Conservation (phyloP, 2,113 vertebrate genomes). For the Lates calcarifer region DNA sequence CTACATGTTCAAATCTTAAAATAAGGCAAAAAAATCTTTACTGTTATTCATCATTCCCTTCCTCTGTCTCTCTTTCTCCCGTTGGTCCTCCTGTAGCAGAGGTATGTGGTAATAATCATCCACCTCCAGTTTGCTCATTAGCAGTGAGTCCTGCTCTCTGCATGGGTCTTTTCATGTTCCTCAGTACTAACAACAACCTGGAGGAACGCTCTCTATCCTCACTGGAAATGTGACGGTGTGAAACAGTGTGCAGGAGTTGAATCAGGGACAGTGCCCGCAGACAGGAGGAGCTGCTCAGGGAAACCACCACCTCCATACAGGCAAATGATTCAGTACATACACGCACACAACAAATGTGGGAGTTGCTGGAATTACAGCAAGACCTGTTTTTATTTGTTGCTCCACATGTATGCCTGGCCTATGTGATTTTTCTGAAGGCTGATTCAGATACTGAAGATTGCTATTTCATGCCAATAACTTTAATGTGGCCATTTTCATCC, state of each 20-base stretch:
- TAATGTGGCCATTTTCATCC: background rate
- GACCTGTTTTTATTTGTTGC: background rate
- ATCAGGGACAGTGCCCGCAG: constrained; percentile 31
- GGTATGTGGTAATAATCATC: constrained; percentile 71
- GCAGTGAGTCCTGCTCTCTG: constrained; percentile 58
- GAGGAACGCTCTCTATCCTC: constrained; percentile 38
- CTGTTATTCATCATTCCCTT: constrained; percentile 8
- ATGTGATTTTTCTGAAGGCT: background rate
- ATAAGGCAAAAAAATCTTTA: constrained; percentile 2
- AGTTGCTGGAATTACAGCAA: background rate
- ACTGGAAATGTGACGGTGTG: constrained; percentile 26
- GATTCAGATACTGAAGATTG: background rate
- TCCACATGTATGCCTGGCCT: background rate
- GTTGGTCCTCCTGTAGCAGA: constrained; percentile 67
- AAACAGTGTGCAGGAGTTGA: constrained; percentile 46
- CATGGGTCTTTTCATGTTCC: constrained; percentile 73
- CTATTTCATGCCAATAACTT: background rate
- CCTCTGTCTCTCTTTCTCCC: constrained; percentile 2
- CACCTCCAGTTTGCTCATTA: constrained; percentile 77
- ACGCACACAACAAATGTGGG: constrained; percentile 25
- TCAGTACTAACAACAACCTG: constrained; percentile 57
- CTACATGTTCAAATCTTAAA: constrained; percentile 32
- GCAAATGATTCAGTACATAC: constrained; percentile 12
- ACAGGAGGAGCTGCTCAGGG: constrained; percentile 27
- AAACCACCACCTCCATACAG: constrained; percentile 29